phyloP scores from a whole-genome alignment of 2,797 vertebrate genomes.

The Florisuga fusca region DNA sequence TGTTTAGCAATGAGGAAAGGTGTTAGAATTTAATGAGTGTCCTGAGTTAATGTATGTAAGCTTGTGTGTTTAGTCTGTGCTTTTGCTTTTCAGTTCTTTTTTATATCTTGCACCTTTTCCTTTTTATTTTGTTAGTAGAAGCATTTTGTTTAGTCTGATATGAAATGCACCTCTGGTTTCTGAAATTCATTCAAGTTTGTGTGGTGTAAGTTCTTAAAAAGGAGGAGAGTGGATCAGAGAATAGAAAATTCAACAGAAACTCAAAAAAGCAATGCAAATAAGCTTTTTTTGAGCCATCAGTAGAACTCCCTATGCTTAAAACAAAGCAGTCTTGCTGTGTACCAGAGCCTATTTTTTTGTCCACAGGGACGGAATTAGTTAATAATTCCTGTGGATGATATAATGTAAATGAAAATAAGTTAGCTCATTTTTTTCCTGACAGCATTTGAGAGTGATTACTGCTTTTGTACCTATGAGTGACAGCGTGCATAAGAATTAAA shows the following conservation, averaged over 20 bases:
- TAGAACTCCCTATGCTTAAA: neutral
- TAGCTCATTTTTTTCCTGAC: neutral
- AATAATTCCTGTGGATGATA: neutral
- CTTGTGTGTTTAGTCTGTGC: slow-evolving; percentile 7
- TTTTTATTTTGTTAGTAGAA: slow-evolving; percentile 1
- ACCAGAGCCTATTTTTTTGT: neutral
- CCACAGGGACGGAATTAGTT: neutral
- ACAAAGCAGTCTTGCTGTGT: neutral
- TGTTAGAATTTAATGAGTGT: slow-evolving; percentile 57
- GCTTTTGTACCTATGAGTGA: neutral
- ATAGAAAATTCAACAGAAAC: neutral
- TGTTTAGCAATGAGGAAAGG: slow-evolving; percentile 38
- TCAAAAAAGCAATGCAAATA: neutral
- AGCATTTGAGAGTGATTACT: neutral
- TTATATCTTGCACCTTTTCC: neutral
- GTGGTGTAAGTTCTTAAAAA: neutral
- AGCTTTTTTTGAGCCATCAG: neutral
- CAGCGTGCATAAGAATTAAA: neutral
- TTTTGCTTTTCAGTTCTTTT: neutral
- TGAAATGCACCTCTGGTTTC: neutral
- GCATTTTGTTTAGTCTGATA: neutral
- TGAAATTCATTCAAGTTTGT: neutral
- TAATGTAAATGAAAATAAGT: neutral
- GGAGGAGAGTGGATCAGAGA: neutral
- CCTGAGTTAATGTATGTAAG: neutral